Evolutionary conservation across 2,888 invertebrate species (phyloP).

Genomic region (Orthosia gracilis): DNA sequence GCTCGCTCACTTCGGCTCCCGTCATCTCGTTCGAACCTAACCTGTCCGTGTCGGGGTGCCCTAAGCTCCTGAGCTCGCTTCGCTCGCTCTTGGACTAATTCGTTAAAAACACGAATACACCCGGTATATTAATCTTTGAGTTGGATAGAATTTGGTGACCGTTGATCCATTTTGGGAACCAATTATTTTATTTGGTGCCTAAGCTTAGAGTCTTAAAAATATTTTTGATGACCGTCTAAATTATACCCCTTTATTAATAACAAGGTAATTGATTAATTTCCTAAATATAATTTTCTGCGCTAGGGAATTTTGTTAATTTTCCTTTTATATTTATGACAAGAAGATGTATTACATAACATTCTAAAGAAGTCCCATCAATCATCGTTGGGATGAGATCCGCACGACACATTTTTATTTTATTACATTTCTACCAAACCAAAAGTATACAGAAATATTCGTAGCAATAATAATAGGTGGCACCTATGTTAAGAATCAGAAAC

Average conservation of each 20-base stretch:
- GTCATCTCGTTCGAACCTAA: too few relatives aligned
- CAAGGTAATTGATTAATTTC: constrained; percentile 2
- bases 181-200: too few relatives aligned
- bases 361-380: constrained; percentile 28
- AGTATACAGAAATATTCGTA: constrained; percentile 19
- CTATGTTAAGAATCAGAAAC: not conserved
- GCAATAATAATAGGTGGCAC: not conserved
- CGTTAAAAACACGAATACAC: too few relatives aligned
- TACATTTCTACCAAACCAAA: constrained; percentile 6
- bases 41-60: too few relatives aligned
- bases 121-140: too few relatives aligned
- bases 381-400: constrained; percentile 26
- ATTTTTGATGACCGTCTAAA: too few relatives aligned
- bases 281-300: constrained; percentile 4
- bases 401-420: constrained; percentile 27
- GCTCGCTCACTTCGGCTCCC: too few relatives aligned
- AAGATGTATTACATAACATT: not conserved
- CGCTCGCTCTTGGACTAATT: too few relatives aligned
- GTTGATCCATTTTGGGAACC: too few relatives aligned
- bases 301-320: not conserved
- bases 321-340: not conserved
- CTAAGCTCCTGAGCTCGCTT: too few relatives aligned
- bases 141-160: too few relatives aligned
- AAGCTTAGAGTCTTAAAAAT: too few relatives aligned
- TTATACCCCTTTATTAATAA: not conserved